Evolutionary conservation across 2,113 vertebrate genomes (phyloP).

Genomic region (Marmota flaviventris): DNA sequence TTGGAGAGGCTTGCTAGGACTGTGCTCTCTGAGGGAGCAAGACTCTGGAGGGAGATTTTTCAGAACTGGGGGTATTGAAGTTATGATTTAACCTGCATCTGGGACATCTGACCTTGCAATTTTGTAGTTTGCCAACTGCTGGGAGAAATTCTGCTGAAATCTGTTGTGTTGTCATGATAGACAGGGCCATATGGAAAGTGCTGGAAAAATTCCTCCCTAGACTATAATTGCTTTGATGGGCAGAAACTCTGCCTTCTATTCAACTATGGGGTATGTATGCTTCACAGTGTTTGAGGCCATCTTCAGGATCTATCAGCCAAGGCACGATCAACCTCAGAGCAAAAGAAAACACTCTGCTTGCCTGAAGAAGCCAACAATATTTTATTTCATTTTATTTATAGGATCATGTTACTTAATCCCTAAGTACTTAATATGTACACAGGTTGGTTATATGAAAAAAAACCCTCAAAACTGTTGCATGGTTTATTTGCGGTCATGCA

Average conservation of each 20-base stretch:
- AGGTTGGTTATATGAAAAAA: conserved; percentile 39
- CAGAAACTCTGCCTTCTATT: not conserved
- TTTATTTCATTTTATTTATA: conserved; percentile 67
- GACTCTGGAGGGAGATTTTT: not conserved
- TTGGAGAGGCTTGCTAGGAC: not conserved
- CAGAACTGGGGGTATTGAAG: not conserved
- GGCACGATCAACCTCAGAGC: not conserved
- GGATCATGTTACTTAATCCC: conserved; percentile 33
- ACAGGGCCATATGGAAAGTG: conserved; percentile 61
- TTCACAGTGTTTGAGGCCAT: not conserved
- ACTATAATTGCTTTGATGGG: conserved; percentile 34
- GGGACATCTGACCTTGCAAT: conserved; percentile 11
- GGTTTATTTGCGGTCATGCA: not conserved
- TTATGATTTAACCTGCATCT: not conserved
- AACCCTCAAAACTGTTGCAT: not conserved
- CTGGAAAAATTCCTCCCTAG: conserved; percentile 33
- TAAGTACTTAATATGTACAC: not conserved
- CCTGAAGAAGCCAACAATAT: conserved; percentile 4
- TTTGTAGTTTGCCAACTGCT: conserved; percentile 44
- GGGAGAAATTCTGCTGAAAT: conserved; percentile 35
- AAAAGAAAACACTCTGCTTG: conserved; percentile 57
- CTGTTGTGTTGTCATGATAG: conserved; percentile 40
- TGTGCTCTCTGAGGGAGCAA: not conserved
- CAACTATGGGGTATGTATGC: not conserved
- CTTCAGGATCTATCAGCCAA: not conserved